These are phyloP conservation scores for Phasia obesa DNA, from an alignment of 2,888 invertebrate genomes.

Conservation along the genomic window DNA sequence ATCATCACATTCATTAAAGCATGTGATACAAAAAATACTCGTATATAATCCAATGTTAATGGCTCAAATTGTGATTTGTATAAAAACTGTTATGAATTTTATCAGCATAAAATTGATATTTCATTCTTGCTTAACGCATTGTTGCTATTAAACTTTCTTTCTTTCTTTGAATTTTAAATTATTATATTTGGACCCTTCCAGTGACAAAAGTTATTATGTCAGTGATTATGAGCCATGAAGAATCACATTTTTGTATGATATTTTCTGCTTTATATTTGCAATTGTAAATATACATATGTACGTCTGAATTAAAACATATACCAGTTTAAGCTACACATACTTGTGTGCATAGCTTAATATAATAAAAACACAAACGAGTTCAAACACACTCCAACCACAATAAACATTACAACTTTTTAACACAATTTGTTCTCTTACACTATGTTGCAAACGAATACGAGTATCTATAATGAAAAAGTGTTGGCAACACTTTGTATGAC, in stretches of 20 bases:
- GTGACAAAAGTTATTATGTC: neutral
- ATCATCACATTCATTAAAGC: no score
- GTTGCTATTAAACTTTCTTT: no score
- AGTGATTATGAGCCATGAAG: slow-evolving; percentile 23
- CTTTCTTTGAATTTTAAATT: no score
- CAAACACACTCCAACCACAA: slow-evolving; percentile 36
- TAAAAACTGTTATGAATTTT: no score
- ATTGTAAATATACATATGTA: slow-evolving; percentile 37
- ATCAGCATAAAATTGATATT: no score
- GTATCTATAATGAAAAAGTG: slow-evolving; percentile 34
- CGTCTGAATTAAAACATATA: no score
- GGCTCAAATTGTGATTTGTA: no score
- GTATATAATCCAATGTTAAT: no score
- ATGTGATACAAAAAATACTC: no score
- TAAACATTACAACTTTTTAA: slow-evolving; percentile 43
- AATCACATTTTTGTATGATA: slow-evolving; percentile 31
- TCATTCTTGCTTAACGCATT: no score
- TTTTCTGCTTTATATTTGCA: slow-evolving; percentile 64
- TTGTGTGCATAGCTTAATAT: neutral
- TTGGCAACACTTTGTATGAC: slow-evolving; percentile 41
- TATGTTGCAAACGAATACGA: slow-evolving; percentile 13
- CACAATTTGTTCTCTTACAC: slow-evolving; percentile 20
- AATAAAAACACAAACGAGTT: slow-evolving; percentile 2
- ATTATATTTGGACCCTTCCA: slow-evolving; percentile 2
- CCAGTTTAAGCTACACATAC: neutral